A percentile compares a stretch with the other conserved stretches of the same genome.
Conservation (phyloP, 2,113 vertebrate genomes). For the Siphamia tubifer region DNA sequence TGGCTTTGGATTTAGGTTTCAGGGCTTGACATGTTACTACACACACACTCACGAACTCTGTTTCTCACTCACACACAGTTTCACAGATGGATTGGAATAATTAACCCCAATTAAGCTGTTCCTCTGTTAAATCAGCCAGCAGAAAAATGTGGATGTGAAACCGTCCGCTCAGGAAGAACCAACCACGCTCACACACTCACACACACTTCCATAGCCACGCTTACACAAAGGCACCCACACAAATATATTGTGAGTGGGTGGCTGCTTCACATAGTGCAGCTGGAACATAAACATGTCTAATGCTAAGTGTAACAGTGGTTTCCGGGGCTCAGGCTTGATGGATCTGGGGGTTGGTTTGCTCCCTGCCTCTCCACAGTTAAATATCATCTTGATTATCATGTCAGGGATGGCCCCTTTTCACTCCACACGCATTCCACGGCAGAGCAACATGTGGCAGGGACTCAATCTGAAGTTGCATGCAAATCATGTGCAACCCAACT, state of each 20-base stretch:
- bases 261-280: slow-evolving; percentile 54
- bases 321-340: slow-evolving; percentile 61
- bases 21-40: slow-evolving; percentile 55
- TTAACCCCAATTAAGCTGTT: slow-evolving; percentile 77
- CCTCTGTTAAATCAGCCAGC: slow-evolving; percentile 69
- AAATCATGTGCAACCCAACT: background rate
- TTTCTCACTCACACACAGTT: slow-evolving; percentile 30
- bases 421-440: slow-evolving; percentile 31
- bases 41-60: slow-evolving; percentile 34
- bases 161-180: slow-evolving; percentile 53
- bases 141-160: slow-evolving; percentile 70
- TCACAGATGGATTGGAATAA: slow-evolving; percentile 76
- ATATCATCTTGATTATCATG: slow-evolving; percentile 49
- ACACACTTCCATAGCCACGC: background rate
- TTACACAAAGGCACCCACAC: slow-evolving; percentile 38
- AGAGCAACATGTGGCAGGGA: slow-evolving; percentile 28
- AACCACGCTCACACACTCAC: slow-evolving; percentile 12
- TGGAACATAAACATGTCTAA: slow-evolving; percentile 71
- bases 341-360: slow-evolving; percentile 33
- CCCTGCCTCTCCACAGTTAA: slow-evolving; percentile 31
- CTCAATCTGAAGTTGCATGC: slow-evolving; percentile 10
- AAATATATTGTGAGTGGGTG: slow-evolving; percentile 58
- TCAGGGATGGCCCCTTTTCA: slow-evolving; percentile 44
- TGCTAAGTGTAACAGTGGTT: slow-evolving; percentile 69
- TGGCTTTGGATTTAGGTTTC: slow-evolving; percentile 64